A percentile compares a stretch with the other conserved stretches of the same genome.
Conservation (phyloP, 2,113 vertebrate genomes). For the Neogale vison region DNA sequence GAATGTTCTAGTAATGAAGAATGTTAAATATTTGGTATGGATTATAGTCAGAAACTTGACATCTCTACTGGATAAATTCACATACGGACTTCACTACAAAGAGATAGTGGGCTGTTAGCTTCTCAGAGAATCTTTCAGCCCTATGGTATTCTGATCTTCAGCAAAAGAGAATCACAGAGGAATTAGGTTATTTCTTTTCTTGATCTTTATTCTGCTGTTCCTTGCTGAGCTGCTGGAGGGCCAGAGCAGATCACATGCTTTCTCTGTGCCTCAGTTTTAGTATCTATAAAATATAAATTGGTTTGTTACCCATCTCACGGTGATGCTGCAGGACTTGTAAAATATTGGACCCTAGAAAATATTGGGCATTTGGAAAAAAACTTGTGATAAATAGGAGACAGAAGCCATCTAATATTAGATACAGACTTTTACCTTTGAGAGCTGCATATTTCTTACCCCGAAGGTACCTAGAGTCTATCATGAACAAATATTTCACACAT, state of each 20-base stretch:
- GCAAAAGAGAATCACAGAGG: neutral
- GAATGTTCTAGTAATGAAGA: neutral
- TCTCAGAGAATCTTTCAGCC: conserved; percentile 27
- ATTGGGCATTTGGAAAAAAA: neutral
- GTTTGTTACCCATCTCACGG: conserved; percentile 54
- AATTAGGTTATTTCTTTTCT: conserved; percentile 55
- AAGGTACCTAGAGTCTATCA: neutral
- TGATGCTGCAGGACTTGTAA: conserved; percentile 6
- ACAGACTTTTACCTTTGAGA: conserved; percentile 42
- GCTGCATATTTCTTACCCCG: conserved; percentile 34
- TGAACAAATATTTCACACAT: conserved; percentile 26
- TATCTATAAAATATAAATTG: conserved; percentile 66
- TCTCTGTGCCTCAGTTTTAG: conserved; percentile 48
- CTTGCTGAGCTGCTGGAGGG: neutral
- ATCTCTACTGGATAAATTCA: neutral
- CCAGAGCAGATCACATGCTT: conserved; percentile 21
- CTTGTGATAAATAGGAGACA: conserved; percentile 50
- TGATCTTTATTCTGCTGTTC: conserved; percentile 25
- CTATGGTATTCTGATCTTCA: neutral
- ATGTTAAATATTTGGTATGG: neutral
- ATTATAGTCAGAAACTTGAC: neutral
- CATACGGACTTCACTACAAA: neutral
- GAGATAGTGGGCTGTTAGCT: neutral
- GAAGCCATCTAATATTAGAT: conserved; percentile 57
- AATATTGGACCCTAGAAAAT: conserved; percentile 61